Evolutionary conservation across 2,888 invertebrate genomes (phyloP).

Genomic region (Nebria salina): DNA sequence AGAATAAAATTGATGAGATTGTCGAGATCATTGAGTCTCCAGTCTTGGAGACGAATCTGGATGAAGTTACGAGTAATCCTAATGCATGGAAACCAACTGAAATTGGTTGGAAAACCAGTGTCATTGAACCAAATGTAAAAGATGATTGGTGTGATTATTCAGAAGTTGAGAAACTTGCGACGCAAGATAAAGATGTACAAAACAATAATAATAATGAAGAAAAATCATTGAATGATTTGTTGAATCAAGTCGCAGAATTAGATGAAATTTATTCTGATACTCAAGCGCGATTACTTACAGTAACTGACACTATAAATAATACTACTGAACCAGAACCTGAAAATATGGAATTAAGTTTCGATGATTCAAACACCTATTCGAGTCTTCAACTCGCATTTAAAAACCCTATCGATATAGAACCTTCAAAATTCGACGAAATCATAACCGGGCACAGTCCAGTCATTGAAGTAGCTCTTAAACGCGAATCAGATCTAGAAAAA

Average conservation of each 20-base stretch:
- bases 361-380: slow-evolving; percentile 83
- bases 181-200: slow-evolving; percentile 47
- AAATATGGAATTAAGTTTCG: slow-evolving; percentile 73
- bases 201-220: slow-evolving; percentile 61
- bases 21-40: slow-evolving; percentile 58
- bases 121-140: slow-evolving; percentile 29
- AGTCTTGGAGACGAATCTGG: slow-evolving; percentile 51
- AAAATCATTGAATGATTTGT: slow-evolving; percentile 74
- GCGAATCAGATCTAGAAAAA: slow-evolving; percentile 68
- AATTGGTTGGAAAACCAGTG: slow-evolving; percentile 43
- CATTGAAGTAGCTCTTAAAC: slow-evolving; percentile 64
- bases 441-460: slow-evolving; percentile 63
- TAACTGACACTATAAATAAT: slow-evolving; percentile 50
- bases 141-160: slow-evolving; percentile 53
- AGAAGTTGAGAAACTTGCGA: slow-evolving; percentile 50
- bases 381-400: slow-evolving; percentile 87
- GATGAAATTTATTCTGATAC: slow-evolving; percentile 84
- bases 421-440: slow-evolving; percentile 68
- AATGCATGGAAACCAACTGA: slow-evolving; percentile 40
- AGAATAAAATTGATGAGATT: slow-evolving; percentile 39
- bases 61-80: slow-evolving; percentile 49
- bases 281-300: slow-evolving; percentile 66
- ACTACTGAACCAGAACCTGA: slow-evolving; percentile 55
- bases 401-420: slow-evolving; percentile 75
- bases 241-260: slow-evolving; percentile 81